These are phyloP conservation scores for Hipposideros larvatus DNA, from an alignment of 2,797 vertebrate species.

Conservation along the genomic window DNA sequence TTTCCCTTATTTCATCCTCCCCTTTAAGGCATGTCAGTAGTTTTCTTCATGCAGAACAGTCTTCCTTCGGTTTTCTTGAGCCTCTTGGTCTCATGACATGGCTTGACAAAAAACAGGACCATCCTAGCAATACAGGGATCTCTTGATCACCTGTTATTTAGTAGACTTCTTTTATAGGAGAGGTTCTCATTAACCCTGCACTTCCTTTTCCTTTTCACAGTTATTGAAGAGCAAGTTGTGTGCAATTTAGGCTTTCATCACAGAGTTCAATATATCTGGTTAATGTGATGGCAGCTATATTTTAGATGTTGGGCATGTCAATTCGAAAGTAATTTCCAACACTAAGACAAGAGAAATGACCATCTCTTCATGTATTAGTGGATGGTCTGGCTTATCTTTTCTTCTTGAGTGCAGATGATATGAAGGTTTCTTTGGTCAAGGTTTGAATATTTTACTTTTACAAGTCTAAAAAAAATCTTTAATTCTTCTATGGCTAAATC, in stretches of 20 bases:
- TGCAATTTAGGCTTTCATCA: constrained; percentile 44
- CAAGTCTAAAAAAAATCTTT: constrained; percentile 56
- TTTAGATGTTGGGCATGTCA: constrained; percentile 48
- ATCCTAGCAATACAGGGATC: background rate
- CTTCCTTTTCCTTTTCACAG: constrained; percentile 25
- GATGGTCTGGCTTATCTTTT: constrained; percentile 46
- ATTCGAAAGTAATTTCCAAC: constrained; percentile 63
- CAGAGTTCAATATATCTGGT: background rate
- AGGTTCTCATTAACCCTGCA: constrained; percentile 18
- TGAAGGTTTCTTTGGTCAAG: background rate
- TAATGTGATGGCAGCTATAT: constrained; percentile 54
- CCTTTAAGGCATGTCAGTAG: constrained; percentile 7
- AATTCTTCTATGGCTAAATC: constrained; percentile 65
- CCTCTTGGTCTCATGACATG: background rate
- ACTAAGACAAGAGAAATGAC: constrained; percentile 29
- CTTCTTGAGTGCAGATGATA: constrained; percentile 25
- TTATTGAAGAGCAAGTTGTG: constrained; percentile 43
- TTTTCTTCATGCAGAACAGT: constrained; percentile 48
- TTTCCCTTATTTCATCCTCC: background rate
- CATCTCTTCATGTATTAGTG: constrained; percentile 9
- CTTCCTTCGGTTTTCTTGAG: constrained; percentile 40
- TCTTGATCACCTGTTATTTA: constrained; percentile 11
- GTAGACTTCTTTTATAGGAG: background rate
- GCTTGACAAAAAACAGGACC: constrained; percentile 56
- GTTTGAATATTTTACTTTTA: constrained; percentile 58